These are phyloP conservation scores for Brachypalpus laphriformis DNA, from an alignment of 2,888 invertebrate species.

Conservation along the genomic window DNA sequence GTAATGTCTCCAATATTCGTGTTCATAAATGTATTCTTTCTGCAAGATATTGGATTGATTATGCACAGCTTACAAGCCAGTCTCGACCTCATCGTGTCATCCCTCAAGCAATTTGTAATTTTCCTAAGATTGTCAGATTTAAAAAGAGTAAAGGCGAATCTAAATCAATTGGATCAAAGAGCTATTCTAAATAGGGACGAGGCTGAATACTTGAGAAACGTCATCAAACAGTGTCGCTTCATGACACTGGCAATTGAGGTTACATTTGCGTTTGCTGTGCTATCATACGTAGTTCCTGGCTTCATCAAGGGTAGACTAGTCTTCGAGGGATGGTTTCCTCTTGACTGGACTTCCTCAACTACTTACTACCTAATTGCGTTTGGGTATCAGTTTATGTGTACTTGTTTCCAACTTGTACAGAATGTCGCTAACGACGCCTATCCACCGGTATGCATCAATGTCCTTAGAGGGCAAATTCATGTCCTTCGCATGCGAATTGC, in stretches of 20 bases:
- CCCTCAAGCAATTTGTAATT: slow-evolving; percentile 17
- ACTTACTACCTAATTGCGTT: not conserved
- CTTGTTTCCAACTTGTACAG: not conserved
- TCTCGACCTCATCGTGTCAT: slow-evolving; percentile 3
- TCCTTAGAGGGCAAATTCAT: slow-evolving; percentile 23
- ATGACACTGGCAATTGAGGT: not conserved
- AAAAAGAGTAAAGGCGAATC: not conserved
- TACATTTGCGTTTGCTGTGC: not conserved
- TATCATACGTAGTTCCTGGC: slow-evolving; percentile 5
- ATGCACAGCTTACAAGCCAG: slow-evolving; percentile 32
- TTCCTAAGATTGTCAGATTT: slow-evolving; percentile 3
- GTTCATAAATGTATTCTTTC: slow-evolving; percentile 20
- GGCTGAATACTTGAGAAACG: not conserved
- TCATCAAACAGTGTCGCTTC: slow-evolving; percentile 26
- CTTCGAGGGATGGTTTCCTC: slow-evolving; percentile 39
- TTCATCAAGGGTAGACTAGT: slow-evolving; percentile 15
- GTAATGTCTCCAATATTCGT: slow-evolving; percentile 26
- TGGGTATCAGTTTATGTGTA: slow-evolving; percentile 18
- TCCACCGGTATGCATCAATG: slow-evolving; percentile 17
- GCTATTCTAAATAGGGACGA: slow-evolving; percentile 19
- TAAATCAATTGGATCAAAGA: slow-evolving; percentile 18
- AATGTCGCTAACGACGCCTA: slow-evolving; percentile 30
- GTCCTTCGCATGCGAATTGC: slow-evolving; percentile 30
- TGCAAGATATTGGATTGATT: slow-evolving; percentile 13
- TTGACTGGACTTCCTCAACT: slow-evolving; percentile 1